Evolutionary conservation across 2,113 vertebrate species (phyloP).

Genomic region (Bufo gargarizans): DNA sequence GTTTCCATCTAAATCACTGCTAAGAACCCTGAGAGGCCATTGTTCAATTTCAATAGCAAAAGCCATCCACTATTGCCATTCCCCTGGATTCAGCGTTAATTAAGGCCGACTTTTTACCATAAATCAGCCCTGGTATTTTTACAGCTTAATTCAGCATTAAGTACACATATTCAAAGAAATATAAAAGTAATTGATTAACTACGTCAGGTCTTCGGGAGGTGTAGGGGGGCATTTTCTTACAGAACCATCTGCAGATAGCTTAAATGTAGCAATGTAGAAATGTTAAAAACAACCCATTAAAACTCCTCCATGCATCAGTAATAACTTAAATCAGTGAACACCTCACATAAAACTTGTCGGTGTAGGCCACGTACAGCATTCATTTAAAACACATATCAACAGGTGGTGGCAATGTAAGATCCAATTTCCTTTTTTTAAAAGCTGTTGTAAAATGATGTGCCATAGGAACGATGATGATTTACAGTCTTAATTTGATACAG

Average conservation of each 20-base stretch:
- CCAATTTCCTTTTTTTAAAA: constrained; percentile 67
- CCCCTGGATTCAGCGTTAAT: constrained; percentile 93
- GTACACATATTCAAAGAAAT: constrained; percentile 81
- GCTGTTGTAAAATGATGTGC: constrained; percentile 60
- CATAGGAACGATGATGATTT: constrained; percentile 62
- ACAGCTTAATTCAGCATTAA: constrained; percentile 80
- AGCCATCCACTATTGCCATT: constrained; percentile 88
- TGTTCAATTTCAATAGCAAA: constrained; percentile 86
- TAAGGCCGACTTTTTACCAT: constrained; percentile 81
- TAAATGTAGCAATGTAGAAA: not conserved
- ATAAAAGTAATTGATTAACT: constrained; percentile 79
- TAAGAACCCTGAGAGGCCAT: constrained; percentile 89
- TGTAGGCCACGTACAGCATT: constrained; percentile 12
- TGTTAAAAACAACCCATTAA: not conserved
- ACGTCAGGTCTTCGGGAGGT: constrained; percentile 69
- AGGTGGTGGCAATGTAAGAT: constrained; percentile 65
- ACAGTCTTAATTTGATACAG: constrained; percentile 54
- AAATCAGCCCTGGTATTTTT: constrained; percentile 88
- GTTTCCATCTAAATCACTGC: constrained; percentile 94
- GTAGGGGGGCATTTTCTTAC: constrained; percentile 71
- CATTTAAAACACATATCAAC: constrained; percentile 60
- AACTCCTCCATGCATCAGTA: not conserved
- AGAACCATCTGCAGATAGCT: constrained; percentile 58
- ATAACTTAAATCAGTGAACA: constrained; percentile 10
- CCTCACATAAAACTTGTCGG: constrained; percentile 16